These are phyloP conservation scores for Halocynthia roretzi DNA, from an alignment of 23 tunicate species.

Conservation along the genomic window DNA sequence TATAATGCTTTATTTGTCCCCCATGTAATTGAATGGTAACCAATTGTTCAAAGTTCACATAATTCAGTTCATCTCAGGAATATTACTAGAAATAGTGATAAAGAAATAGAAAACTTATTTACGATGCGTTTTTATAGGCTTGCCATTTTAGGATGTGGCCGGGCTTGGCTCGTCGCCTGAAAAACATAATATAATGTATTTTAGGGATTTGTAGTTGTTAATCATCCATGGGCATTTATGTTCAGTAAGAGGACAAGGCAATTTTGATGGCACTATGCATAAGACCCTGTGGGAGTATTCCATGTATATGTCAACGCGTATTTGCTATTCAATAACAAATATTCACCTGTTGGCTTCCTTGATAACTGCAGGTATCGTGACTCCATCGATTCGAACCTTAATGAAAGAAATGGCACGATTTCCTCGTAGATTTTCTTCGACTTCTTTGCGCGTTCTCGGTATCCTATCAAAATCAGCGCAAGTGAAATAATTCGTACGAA, in stretches of 20 bases:
- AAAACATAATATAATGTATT: neutral
- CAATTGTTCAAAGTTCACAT: neutral
- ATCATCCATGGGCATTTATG: no score
- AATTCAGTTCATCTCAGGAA: neutral
- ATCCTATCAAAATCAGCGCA: slow-evolving; percentile 17
- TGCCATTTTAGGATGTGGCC: slow-evolving; percentile 19
- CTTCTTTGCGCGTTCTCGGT: slow-evolving; percentile 15
- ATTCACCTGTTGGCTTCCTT: slow-evolving; percentile 83
- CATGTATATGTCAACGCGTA: neutral
- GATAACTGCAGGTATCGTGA: slow-evolving; percentile 43
- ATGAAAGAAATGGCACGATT: slow-evolving; percentile 84
- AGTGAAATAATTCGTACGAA: slow-evolving; percentile 19
- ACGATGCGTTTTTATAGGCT: slow-evolving; percentile 33
- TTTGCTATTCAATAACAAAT: neutral
- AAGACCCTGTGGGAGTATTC: no score
- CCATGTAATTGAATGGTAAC: no score
- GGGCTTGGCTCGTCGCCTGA: slow-evolving; percentile 14
- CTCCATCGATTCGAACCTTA: slow-evolving; percentile 46
- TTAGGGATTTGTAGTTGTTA: neutral
- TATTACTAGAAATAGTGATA: neutral
- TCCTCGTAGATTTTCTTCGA: slow-evolving; percentile 59
- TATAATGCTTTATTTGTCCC: no score
- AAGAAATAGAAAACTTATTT: slow-evolving; percentile 1
- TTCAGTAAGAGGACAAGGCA: no score
- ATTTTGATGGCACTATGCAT: no score